A percentile compares a stretch with the other conserved stretches of the same genome.
Evolutionary conservation across 2,113 vertebrate species (phyloP).

Genomic region (Psephotus haematonotus): DNA sequence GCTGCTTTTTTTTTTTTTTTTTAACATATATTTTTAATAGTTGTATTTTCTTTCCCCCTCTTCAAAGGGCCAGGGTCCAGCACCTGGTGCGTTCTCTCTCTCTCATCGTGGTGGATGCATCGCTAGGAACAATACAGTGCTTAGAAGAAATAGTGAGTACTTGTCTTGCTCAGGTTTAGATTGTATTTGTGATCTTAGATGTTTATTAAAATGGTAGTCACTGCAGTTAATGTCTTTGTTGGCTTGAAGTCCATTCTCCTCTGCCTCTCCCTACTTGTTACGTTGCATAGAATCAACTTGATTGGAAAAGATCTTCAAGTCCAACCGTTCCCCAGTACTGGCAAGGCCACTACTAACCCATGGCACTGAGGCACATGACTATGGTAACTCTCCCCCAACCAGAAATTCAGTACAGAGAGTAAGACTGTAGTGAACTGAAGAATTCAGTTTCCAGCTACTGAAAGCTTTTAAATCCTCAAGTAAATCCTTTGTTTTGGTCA

Average conservation of each 20-base stretch:
- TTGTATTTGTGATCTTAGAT: background rate
- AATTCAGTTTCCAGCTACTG: background rate
- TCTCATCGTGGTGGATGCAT: slow-evolving; percentile 87
- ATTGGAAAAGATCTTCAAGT: background rate
- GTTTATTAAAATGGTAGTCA: background rate
- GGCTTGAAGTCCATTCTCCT: background rate
- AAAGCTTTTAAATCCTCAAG: background rate
- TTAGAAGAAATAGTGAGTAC: slow-evolving; percentile 94
- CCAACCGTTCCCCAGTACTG: background rate
- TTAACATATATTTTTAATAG: background rate
- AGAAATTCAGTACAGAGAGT: background rate
- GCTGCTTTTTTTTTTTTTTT: background rate
- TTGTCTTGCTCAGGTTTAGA: background rate
- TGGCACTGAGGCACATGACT: background rate
- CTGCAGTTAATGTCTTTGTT: background rate
- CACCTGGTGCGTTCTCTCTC: slow-evolving; percentile 86
- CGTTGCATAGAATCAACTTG: background rate
- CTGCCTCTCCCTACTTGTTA: background rate
- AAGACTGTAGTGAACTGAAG: background rate
- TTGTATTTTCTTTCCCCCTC: background rate
- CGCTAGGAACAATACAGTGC: slow-evolving; percentile 86
- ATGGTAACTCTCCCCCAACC: background rate
- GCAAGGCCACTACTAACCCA: background rate
- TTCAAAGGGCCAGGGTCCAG: slow-evolving; percentile 83
- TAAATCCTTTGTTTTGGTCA: background rate